Conservation (phyloP, 30 jellyfish, hydroid and myxozoan genomes). For the Hydractinia symbiolongicarpus region DNA sequence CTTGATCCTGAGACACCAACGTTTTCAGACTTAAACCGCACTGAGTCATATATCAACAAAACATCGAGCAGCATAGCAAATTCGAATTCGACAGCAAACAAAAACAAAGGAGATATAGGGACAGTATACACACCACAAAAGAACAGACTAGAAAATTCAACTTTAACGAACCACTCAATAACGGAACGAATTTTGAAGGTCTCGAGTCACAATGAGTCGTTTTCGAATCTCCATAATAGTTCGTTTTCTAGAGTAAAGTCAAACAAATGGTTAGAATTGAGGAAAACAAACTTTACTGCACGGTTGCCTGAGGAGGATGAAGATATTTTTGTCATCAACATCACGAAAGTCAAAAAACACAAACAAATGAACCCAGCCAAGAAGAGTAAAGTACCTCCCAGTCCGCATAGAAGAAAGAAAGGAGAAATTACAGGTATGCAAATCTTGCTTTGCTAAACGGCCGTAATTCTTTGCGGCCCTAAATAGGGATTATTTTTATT, state of each 20-base stretch:
- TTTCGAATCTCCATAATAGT: background rate
- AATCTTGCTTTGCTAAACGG: background rate
- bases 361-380: background rate
- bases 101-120: too few species aligned
- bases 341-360: background rate
- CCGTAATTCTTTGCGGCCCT: too few species aligned
- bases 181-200: background rate
- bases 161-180: background rate
- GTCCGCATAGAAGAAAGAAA: background rate
- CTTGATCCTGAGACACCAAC: background rate
- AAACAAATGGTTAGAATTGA: too few species aligned
- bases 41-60: too few species aligned
- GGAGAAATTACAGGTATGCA: background rate
- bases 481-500: too few species aligned
- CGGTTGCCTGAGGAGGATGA: background rate
- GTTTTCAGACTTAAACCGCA: too few species aligned
- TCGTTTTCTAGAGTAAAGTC: background rate
- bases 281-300: too few species aligned
- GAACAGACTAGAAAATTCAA: background rate
- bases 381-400: background rate
- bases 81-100: background rate
- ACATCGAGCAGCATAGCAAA: background rate
- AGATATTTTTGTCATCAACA: background rate
- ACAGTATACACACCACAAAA: too few species aligned
- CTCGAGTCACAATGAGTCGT: background rate